A percentile compares a stretch with the other conserved stretches of the same genome.
Evolutionary conservation across 2,797 vertebrate genomes (phyloP).

Genomic region (Pterois miles): DNA sequence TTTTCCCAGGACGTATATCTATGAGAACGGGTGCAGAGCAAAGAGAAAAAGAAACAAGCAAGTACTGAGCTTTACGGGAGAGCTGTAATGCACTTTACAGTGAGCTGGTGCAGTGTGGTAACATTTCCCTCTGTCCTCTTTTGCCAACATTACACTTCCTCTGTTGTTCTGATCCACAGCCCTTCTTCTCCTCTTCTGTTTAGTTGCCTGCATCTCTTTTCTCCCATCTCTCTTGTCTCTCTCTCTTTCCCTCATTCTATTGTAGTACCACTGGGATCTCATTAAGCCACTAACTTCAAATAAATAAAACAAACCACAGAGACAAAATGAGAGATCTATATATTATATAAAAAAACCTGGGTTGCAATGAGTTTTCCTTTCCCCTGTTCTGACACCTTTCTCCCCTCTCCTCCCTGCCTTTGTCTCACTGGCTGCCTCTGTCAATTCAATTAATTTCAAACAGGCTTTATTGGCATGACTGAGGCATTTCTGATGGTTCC

Average conservation of each 20-base stretch:
- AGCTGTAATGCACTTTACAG: conserved; percentile 31
- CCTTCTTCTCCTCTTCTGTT: conserved; percentile 32
- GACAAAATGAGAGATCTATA: conserved; percentile 83
- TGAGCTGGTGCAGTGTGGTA: conserved; percentile 27
- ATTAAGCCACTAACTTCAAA: conserved; percentile 87
- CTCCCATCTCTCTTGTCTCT: conserved; percentile 34
- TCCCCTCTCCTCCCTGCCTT: conserved; percentile 59
- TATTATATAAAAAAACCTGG: conserved; percentile 50
- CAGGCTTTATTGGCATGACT: conserved; percentile 79
- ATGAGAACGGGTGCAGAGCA: conserved; percentile 38
- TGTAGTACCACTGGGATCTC: conserved; percentile 85
- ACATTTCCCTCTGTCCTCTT: conserved; percentile 25
- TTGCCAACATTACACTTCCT: conserved; percentile 34
- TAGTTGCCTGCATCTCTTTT: conserved; percentile 47
- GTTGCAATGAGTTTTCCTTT: conserved; percentile 76
- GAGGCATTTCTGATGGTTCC: conserved; percentile 73
- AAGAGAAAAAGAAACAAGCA: conserved; percentile 26
- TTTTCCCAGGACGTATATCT: conserved; percentile 62
- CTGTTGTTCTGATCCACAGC: conserved; percentile 37
- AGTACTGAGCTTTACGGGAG: conserved; percentile 47
- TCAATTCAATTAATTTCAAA: conserved; percentile 84
- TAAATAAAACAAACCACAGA: conserved; percentile 85
- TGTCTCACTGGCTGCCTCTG: conserved; percentile 74
- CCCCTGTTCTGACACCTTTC: conserved; percentile 72
- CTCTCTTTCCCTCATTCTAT: conserved; percentile 57